Base-by-base conservation (phyloP, 2,888 invertebrate species). In the Gastracanthus pulcherrimus region DNA sequence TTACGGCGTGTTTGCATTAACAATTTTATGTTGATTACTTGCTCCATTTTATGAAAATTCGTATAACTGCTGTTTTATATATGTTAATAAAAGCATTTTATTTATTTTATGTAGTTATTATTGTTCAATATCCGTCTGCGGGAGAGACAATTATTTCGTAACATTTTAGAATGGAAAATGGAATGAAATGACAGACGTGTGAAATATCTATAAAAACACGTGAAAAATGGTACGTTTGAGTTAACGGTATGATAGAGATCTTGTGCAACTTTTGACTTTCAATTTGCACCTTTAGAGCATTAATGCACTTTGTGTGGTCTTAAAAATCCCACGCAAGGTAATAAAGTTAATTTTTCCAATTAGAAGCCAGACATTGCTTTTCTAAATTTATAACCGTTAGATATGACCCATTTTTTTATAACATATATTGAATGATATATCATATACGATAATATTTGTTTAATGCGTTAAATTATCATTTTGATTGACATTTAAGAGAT, bases 191-290 rank as follows among this genome's bases (percentile, higher is more conserved):
- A 31, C 48, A 60, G 41, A 77, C 60, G 64, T 55, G 78, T 29
- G 71, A 71, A 19, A 16, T 64, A 26, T 48, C 31, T 29, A 29
- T 38, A 55, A 55, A 78, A 78, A 71, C 7, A 3, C 19, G 2
- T 26, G 41, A 58, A 38, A 48, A 70, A 36, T 64, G 26, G 51
- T 58, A 7, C 36, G 51, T 77, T 45, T 55, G 9, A n/a, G 13
- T 23, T 67, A 58, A 70, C 60, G 45, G 55, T 34, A 23, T 9
- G 60, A 48, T 29, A 19, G 9, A 41, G 66, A 62, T 67, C 55
- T 74, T 69, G 48, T 62, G 36, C 58, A 74, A 74, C 13, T 48
- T 66, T 45, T 58, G 58, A 41, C 45, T 72, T 71, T 72, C 48
- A 31, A 79, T 79, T 66, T 34, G 36, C 64, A 72, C 62, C 62